Evolutionary conservation across 1,140 invertebrate genomes (phyloP).

Genomic region (Lepidostoma basale): DNA sequence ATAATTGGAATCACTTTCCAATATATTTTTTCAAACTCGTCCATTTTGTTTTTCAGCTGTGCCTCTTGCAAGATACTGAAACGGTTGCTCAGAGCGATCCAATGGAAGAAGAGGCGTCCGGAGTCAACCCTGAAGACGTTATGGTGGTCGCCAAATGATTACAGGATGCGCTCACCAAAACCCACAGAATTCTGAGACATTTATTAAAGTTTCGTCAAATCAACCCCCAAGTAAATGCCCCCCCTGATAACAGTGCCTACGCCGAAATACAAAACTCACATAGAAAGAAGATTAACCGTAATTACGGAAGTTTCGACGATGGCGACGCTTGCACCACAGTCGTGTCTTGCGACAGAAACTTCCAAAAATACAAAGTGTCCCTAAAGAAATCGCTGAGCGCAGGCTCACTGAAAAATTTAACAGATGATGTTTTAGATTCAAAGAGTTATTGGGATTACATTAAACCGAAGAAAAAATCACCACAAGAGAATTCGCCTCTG

Average conservation of each 20-base stretch:
- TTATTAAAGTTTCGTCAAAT: conserved; percentile 30
- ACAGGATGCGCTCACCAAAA: conserved; percentile 41
- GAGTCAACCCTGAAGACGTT: conserved; percentile 32
- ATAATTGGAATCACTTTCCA: no score
- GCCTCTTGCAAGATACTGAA: neutral
- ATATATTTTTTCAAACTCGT: neutral
- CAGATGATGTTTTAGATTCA: neutral
- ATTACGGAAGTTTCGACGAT: conserved; percentile 43
- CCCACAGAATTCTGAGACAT: conserved; percentile 38
- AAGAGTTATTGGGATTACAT: neutral
- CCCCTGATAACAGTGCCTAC: conserved; percentile 9
- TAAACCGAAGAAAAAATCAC: neutral
- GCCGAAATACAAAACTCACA: conserved; percentile 9
- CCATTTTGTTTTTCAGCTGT: conserved; percentile 31
- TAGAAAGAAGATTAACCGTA: conserved; percentile 23
- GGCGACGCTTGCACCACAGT: conserved; percentile 18
- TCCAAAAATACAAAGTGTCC: conserved; percentile 1
- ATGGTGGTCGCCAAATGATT: conserved; percentile 44
- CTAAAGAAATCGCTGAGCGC: conserved; percentile 16
- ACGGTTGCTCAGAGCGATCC: conserved; percentile 1
- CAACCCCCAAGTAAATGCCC: conserved; percentile 3
- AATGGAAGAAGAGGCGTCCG: conserved; percentile 27
- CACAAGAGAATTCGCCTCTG: conserved; percentile 1
- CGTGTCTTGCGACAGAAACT: neutral
- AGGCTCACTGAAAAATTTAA: conserved; percentile 12